These are phyloP conservation scores for Adelosebastes latens DNA, from an alignment of 2,797 vertebrate genomes.

Conservation along the genomic window DNA sequence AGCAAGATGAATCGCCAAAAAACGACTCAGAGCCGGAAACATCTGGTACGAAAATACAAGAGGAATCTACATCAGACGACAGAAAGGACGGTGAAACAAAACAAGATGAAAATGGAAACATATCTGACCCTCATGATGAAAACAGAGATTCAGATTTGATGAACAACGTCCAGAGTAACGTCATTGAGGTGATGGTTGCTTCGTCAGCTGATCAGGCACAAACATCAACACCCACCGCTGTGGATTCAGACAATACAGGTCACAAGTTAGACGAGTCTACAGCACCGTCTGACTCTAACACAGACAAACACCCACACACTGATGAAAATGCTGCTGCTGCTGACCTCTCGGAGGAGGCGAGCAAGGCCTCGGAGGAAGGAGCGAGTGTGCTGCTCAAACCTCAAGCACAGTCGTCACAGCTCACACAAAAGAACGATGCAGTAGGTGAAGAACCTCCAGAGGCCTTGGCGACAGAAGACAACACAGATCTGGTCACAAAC, in stretches of 20 bases:
- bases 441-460: constrained; percentile 38
- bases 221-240: not conserved
- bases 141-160: constrained; percentile 21
- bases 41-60: constrained; percentile 18
- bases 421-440: not conserved
- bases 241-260: not conserved
- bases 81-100: constrained; percentile 4
- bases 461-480: constrained; percentile 59
- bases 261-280: not conserved
- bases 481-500: constrained; percentile 77
- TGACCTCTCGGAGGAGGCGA: constrained; percentile 50
- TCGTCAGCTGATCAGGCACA: constrained; percentile 8
- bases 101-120: constrained; percentile 37
- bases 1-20: not conserved
- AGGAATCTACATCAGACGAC: constrained; percentile 14
- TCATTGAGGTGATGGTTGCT: not conserved
- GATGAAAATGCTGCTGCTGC: not conserved
- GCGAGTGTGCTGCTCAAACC: constrained; percentile 68
- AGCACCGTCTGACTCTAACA: not conserved
- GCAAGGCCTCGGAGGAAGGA: constrained; percentile 71
- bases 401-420: constrained; percentile 32
- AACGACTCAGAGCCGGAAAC: constrained; percentile 6
- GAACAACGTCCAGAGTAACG: not conserved
- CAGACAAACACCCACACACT: not conserved
- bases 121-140: constrained; percentile 5